These are phyloP conservation scores for Metacarcinus magister DNA, from an alignment of 2,888 invertebrate species.

Conservation along the genomic window DNA sequence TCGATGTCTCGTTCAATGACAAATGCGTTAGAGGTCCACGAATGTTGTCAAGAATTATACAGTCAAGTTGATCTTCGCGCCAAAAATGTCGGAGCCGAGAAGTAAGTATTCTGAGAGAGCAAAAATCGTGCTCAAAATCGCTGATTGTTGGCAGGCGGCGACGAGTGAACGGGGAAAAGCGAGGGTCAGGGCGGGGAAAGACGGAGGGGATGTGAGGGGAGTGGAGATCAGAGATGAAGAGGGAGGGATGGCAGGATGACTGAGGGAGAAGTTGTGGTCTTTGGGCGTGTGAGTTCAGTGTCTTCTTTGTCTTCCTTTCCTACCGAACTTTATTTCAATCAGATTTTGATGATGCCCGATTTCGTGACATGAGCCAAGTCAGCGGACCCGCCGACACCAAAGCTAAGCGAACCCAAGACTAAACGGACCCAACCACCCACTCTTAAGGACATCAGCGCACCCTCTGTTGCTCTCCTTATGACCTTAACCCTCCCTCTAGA, in stretches of 20 bases:
- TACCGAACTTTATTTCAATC: not conserved
- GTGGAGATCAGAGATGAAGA: not conserved
- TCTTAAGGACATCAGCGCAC: too few species aligned
- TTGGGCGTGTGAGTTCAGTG: too few species aligned
- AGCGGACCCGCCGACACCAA: not conserved
- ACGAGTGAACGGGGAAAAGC: not conserved
- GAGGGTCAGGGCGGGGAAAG: not conserved
- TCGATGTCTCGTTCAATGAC: too few species aligned
- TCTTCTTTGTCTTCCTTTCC: too few species aligned
- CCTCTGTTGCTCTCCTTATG: too few species aligned
- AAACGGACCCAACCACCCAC: not conserved
- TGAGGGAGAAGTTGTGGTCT: not conserved
- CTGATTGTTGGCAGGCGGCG: too few species aligned
- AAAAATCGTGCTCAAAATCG: too few species aligned
- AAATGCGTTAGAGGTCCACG: too few species aligned
- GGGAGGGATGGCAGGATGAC: not conserved
- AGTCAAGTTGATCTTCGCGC: too few species aligned
- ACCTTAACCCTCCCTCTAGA: not conserved
- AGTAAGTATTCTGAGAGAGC: too few species aligned
- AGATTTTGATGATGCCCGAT: not conserved
- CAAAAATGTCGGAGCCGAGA: too few species aligned
- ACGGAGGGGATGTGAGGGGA: not conserved
- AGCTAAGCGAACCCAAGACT: not conserved
- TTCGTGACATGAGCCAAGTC: not conserved
- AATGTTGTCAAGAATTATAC: too few species aligned